A percentile compares a stretch with the other conserved stretches of the same genome.
Evolutionary conservation across 2,888 invertebrate genomes (phyloP).

Genomic region (Electrophaes corylata): DNA sequence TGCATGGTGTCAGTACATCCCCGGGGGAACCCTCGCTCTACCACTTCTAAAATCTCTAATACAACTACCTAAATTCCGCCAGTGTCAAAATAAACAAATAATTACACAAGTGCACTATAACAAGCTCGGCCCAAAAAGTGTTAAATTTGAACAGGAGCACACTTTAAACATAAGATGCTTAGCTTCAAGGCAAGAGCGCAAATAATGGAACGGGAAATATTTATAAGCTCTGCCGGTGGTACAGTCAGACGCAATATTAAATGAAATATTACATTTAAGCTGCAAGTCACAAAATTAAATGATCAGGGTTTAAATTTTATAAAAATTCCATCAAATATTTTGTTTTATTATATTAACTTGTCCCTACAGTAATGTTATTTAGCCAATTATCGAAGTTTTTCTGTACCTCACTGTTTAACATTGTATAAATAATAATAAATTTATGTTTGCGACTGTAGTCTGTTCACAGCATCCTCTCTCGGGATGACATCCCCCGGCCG

Average conservation of each 20-base stretch:
- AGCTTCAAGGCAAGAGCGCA: conserved; percentile 21
- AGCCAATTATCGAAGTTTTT: too few relatives aligned
- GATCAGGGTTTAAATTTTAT: too few relatives aligned
- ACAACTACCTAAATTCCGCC: too few relatives aligned
- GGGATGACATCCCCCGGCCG: neutral
- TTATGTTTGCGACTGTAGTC: neutral
- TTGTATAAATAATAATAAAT: too few relatives aligned
- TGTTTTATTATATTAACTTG: too few relatives aligned
- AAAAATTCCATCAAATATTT: too few relatives aligned
- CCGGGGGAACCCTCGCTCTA: too few relatives aligned
- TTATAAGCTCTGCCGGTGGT: conserved; percentile 19
- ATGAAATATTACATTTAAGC: neutral
- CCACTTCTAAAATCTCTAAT: too few relatives aligned
- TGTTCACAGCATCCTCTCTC: neutral
- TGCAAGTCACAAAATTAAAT: too few relatives aligned
- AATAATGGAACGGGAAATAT: conserved; percentile 26
- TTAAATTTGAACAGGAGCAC: conserved; percentile 20
- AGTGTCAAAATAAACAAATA: neutral
- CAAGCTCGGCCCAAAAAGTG: neutral
- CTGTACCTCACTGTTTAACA: too few relatives aligned
- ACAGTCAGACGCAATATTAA: conserved; percentile 7
- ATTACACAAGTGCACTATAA: neutral
- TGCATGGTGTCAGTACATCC: too few relatives aligned
- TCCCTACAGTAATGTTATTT: too few relatives aligned
- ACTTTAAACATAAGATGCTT: conserved; percentile 23